These are phyloP conservation scores for Oceanodroma tethys DNA, from an alignment of 2,113 vertebrate genomes.

Conservation along the genomic window DNA sequence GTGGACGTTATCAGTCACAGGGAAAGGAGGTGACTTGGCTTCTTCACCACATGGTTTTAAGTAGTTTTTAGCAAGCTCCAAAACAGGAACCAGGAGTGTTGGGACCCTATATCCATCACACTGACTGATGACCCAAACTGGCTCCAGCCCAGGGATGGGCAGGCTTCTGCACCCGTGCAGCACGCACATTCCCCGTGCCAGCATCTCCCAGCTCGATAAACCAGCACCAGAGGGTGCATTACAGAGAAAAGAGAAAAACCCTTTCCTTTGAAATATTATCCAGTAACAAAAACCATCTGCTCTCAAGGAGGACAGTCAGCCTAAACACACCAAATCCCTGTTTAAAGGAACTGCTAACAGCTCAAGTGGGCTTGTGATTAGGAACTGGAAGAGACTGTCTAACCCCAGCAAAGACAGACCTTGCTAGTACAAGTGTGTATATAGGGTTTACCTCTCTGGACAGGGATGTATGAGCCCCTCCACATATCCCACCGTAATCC, in stretches of 20 bases:
- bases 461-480: neutral
- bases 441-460: neutral
- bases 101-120: neutral
- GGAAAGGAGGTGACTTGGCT: neutral
- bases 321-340: slow-evolving; percentile 38
- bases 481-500: neutral
- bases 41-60: neutral
- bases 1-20: neutral
- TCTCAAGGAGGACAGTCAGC: neutral
- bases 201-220: neutral
- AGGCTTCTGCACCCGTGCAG: neutral
- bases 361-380: slow-evolving; percentile 9
- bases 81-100: neutral
- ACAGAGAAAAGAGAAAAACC: neutral
- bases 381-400: neutral
- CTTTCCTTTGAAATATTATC: slow-evolving; percentile 6
- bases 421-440: neutral
- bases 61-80: neutral
- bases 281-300: slow-evolving; percentile 38
- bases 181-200: rapidly evolving
- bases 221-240: neutral
- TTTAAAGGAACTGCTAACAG: slow-evolving; percentile 34
- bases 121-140: neutral
- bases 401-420: neutral
- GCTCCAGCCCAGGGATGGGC: neutral